A percentile compares a stretch with the other conserved stretches of the same genome.
Conservation (phyloP, 2,888 invertebrate genomes). For the Callyntrura guangdongensis region DNA sequence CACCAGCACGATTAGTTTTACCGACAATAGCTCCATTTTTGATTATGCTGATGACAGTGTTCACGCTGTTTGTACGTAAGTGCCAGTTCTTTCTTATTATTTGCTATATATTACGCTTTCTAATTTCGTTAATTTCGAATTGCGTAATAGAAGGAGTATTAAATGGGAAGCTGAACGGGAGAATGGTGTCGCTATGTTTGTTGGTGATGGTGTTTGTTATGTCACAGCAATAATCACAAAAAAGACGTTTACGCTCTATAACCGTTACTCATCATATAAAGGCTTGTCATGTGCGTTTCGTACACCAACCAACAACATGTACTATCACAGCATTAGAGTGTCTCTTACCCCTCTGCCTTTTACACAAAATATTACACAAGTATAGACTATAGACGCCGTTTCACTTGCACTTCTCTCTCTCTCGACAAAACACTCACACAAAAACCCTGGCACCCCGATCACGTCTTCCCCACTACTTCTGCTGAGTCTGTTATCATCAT, state of each 20-base stretch:
- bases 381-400: background rate
- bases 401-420: conserved; percentile 56
- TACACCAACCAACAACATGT: background rate
- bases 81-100: conserved; percentile 20
- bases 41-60: conserved; percentile 36
- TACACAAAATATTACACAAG: background rate
- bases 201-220: conserved; percentile 52
- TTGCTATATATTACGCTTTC: conserved; percentile 42
- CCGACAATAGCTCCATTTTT: conserved; percentile 86
- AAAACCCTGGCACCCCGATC: conserved; percentile 33
- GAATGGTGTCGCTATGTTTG: conserved; percentile 27
- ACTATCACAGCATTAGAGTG: conserved; percentile 11
- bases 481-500: conserved; percentile 61
- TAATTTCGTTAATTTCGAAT: conserved; percentile 66
- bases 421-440: conserved; percentile 31
- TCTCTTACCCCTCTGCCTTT: background rate
- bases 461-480: conserved; percentile 8
- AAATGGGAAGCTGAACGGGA: conserved; percentile 12
- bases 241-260: conserved; percentile 43
- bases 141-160: conserved; percentile 43
- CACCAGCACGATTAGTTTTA: conserved; percentile 87
- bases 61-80: background rate
- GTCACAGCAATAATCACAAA: conserved; percentile 52
- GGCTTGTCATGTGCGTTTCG: conserved; percentile 25
- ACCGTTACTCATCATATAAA: conserved; percentile 46